Base-by-base conservation (phyloP, 2,113 vertebrate genomes). In the Furnarius figulus region DNA sequence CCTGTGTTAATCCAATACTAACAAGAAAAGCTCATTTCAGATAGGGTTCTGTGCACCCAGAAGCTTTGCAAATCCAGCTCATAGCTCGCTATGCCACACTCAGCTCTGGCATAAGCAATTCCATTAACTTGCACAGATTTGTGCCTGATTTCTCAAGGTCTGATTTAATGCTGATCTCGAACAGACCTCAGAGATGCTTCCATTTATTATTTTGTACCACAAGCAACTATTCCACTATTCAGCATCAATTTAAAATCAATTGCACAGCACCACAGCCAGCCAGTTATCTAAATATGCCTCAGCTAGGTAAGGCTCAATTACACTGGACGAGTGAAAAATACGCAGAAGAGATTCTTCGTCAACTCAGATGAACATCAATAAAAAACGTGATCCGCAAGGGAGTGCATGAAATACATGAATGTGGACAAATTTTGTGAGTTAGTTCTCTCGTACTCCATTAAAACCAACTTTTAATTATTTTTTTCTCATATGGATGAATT, bases 211-310 rank as follows among this genome's bases (percentile, higher is more conserved):
- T 93, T 85, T 80, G 30, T 86, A 59, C 12, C 25, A 78, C 49
- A 80, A 67, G 61, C 28, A 80, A 47, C 40, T 89, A 66, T 79
- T 84, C 40, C 67, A 46, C 40, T 73, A 63, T 76, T 74, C 84
- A 94, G 18, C 19, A 83, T 58, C 77, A 92, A 83, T 80, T 88
- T 92, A 53, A 85, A 93, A 79, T 58, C 86, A 92, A 71, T 90
- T 82, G 52, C 74, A 88, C 14, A 67, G 58, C 53, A 85, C 75
- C 49, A 44, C 79, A 96, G 75, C 72, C 68, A 96, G 37, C 8
- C 49, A 85, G 62, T 86, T 93, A 91, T 47, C 73, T 80, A 88
- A 94, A 89, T 70, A 67, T 8, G 80, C 18, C 65, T 88, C 76
- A 42, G 30, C 56, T 7, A 89, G 33, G 70, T 37, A 90, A 66